A percentile compares a stretch with the other conserved stretches of the same genome.
Evolutionary conservation across 1,140 invertebrate genomes (phyloP).

Genomic region (Drusus annulatus): DNA sequence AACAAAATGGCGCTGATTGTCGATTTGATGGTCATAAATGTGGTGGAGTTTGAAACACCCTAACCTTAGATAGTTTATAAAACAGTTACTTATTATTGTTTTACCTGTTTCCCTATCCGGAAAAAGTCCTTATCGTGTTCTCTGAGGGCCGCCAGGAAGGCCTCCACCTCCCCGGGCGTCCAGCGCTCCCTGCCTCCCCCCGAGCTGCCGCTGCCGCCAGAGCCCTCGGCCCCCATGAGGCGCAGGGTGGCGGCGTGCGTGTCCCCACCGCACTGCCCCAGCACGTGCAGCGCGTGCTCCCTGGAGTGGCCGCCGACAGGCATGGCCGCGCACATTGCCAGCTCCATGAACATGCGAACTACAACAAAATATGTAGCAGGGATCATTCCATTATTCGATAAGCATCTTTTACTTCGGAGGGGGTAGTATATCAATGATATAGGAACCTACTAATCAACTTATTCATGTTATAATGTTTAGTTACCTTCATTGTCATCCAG

Average conservation of each 20-base stretch:
- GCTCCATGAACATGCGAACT: slow-evolving; percentile 91
- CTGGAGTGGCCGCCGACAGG: slow-evolving; percentile 93
- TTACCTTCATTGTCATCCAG: slow-evolving; percentile 84
- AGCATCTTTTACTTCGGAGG: no score
- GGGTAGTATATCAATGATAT: no score
- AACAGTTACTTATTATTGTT: not conserved
- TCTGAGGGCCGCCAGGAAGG: slow-evolving; percentile 89
- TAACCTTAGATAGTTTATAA: no score
- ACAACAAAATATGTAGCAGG: slow-evolving; percentile 58
- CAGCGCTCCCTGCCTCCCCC: slow-evolving; percentile 87
- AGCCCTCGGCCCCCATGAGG: slow-evolving; percentile 74
- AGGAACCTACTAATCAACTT: no score
- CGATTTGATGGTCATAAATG: no score
- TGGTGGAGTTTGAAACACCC: no score
- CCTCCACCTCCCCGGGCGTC: slow-evolving; percentile 89
- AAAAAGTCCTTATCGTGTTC: slow-evolving; percentile 96
- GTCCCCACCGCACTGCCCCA: slow-evolving; percentile 90
- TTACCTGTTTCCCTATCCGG: slow-evolving; percentile 87
- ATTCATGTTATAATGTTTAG: not conserved
- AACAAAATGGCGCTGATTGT: no score
- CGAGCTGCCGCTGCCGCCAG: slow-evolving; percentile 72
- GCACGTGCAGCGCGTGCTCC: slow-evolving; percentile 93
- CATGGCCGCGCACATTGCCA: slow-evolving; percentile 92
- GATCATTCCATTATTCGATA: no score
- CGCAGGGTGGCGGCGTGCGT: slow-evolving; percentile 90